These are phyloP conservation scores for Elysia chlorotica DNA, from an alignment of 1,140 invertebrate species.

Conservation along the genomic window DNA sequence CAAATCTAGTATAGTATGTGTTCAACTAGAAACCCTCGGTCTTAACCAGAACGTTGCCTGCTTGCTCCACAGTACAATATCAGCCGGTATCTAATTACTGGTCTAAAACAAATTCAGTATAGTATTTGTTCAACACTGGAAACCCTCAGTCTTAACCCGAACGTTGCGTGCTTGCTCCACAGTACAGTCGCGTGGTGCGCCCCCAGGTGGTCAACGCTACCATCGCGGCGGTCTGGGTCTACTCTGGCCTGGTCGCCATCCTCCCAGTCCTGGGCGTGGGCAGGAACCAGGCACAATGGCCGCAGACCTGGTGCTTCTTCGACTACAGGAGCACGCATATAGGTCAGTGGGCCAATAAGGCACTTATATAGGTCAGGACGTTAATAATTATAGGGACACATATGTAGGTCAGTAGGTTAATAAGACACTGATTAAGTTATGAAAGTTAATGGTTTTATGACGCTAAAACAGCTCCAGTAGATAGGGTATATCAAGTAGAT, in stretches of 20 bases:
- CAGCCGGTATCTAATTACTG: too few species aligned
- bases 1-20: too few species aligned
- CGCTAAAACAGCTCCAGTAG: too few species aligned
- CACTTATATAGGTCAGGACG: background rate
- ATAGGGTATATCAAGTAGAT: background rate
- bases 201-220: constrained; percentile 41
- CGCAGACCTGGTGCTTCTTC: constrained; percentile 63
- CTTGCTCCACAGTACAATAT: too few species aligned
- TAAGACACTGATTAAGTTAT: too few species aligned
- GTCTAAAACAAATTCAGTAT: too few species aligned
- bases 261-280: constrained; percentile 59
- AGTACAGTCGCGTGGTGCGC: constrained; percentile 49
- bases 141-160: background rate
- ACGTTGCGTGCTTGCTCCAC: background rate
- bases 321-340: constrained; percentile 41
- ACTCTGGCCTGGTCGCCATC: constrained; percentile 44
- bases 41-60: too few species aligned
- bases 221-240: constrained; percentile 43
- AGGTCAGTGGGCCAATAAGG: background rate
- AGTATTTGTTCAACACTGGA: background rate
- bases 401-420: background rate
- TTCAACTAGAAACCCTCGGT: too few species aligned
- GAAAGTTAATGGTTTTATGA: too few species aligned
- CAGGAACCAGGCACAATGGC: constrained; percentile 50
- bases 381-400: background rate